These are phyloP conservation scores for Orthonevra nobilis DNA, from an alignment of 2,888 invertebrate species.

Conservation along the genomic window DNA sequence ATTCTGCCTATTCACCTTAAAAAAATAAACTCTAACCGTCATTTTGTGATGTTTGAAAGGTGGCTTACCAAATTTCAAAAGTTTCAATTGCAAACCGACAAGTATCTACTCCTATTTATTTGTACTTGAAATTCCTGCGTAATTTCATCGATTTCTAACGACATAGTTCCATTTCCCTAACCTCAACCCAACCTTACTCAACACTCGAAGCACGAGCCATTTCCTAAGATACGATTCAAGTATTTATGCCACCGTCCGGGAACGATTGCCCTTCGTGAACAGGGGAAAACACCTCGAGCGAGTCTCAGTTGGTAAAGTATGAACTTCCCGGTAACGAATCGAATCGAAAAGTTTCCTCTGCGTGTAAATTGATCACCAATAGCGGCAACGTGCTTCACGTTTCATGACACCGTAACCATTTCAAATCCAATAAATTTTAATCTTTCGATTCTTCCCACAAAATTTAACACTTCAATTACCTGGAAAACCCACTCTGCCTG, in stretches of 20 bases:
- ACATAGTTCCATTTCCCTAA: too few relatives aligned
- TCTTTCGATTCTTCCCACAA: constrained; percentile 70
- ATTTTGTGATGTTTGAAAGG: too few relatives aligned
- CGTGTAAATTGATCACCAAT: constrained; percentile 70
- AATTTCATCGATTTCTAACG: too few relatives aligned
- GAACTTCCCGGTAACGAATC: constrained; percentile 37
- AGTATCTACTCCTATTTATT: too few relatives aligned
- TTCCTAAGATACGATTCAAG: constrained; percentile 34
- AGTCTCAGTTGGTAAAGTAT: constrained; percentile 42
- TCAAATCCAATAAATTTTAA: constrained; percentile 70
- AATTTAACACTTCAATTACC: constrained; percentile 70
- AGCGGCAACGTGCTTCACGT: constrained; percentile 63
- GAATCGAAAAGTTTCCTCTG: constrained; percentile 30
- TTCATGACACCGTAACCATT: constrained; percentile 68
- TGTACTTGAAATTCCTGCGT: too few relatives aligned
- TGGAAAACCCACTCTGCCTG: constrained; percentile 52
- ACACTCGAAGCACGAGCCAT: constrained; percentile 59
- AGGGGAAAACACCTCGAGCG: constrained; percentile 19
- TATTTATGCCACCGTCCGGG: constrained; percentile 43
- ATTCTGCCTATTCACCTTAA: too few relatives aligned
- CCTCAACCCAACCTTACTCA: too few relatives aligned
- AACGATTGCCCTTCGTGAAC: too few relatives aligned
- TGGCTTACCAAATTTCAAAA: too few relatives aligned
- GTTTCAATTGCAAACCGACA: too few relatives aligned
- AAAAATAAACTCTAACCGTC: too few relatives aligned